phyloP scores from a whole-genome alignment of 2,888 invertebrate genomes.

The Nomada goodeniana region DNA sequence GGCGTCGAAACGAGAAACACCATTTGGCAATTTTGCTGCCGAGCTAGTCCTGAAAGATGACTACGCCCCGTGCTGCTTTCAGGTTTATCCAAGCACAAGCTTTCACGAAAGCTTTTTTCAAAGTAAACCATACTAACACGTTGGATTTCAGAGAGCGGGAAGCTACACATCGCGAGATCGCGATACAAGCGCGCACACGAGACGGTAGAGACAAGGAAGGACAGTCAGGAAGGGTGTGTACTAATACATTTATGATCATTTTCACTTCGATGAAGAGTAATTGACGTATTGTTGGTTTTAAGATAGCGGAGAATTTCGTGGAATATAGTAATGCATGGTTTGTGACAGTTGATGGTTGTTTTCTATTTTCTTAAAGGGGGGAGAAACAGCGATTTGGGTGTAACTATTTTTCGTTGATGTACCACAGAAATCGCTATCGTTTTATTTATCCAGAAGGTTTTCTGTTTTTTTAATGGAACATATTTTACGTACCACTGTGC shows the following conservation, averaged over 20 bases:
- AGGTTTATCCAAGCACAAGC: constrained; percentile 63
- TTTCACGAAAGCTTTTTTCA: constrained; percentile 59
- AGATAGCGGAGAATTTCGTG: no score
- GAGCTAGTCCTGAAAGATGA: constrained; percentile 67
- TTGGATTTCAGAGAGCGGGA: constrained; percentile 16
- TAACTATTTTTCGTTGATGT: no score
- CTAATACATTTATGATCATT: neutral
- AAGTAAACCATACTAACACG: constrained; percentile 37
- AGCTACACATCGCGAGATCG: constrained; percentile 11
- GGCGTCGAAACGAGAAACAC: constrained; percentile 59
- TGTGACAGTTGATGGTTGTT: no score
- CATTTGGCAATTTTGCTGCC: constrained; percentile 64
- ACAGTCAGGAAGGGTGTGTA: constrained; percentile 8
- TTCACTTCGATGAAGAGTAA: neutral
- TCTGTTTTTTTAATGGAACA: no score
- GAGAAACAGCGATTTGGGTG: no score
- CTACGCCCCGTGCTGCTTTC: constrained; percentile 47
- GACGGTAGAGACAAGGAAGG: constrained; percentile 5
- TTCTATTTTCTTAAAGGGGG: no score
- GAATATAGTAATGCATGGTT: no score
- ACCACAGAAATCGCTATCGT: no score
- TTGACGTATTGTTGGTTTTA: no score
- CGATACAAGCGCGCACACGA: neutral
- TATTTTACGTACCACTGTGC: no score
- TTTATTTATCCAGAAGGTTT: no score